Evolutionary conservation across 2,888 invertebrate species (phyloP).

Genomic region (Escarpia spicata): DNA sequence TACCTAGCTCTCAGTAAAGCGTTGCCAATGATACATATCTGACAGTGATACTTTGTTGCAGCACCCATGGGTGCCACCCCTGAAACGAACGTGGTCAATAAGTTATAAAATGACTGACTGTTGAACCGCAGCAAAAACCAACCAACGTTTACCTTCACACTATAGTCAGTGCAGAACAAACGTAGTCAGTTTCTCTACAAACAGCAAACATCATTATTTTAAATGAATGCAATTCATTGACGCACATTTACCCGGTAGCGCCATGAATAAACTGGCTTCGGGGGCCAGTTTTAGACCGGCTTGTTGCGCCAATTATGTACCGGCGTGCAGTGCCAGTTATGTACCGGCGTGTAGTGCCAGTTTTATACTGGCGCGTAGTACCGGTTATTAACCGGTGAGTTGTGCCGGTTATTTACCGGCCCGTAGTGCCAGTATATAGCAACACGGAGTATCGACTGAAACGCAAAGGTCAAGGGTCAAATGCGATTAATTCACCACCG

Average conservation of each 20-base stretch:
- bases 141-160: conserved; percentile 5
- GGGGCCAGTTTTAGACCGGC: conserved; percentile 16
- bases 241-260: conserved; percentile 16
- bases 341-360: conserved; percentile 13
- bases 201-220: not conserved
- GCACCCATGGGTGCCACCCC: not conserved
- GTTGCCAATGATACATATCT: not conserved
- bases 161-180: not conserved
- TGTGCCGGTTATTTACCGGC: conserved; percentile 11
- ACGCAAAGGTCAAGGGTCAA: conserved; percentile 16
- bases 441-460: conserved; percentile 5
- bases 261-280: conserved; percentile 8
- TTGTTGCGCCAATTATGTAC: not conserved
- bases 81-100: not conserved
- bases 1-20: not conserved
- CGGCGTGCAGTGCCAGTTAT: conserved; percentile 13
- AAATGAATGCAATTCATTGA: not conserved
- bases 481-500: conserved; percentile 13
- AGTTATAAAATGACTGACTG: not conserved
- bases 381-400: not conserved
- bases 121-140: not conserved
- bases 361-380: not conserved
- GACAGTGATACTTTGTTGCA: conserved; percentile 1
- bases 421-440: conserved; percentile 6
- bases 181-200: not conserved